Evolutionary conservation across 1,140 invertebrate species (phyloP).

Genomic region (Drosophila bifasciata): DNA sequence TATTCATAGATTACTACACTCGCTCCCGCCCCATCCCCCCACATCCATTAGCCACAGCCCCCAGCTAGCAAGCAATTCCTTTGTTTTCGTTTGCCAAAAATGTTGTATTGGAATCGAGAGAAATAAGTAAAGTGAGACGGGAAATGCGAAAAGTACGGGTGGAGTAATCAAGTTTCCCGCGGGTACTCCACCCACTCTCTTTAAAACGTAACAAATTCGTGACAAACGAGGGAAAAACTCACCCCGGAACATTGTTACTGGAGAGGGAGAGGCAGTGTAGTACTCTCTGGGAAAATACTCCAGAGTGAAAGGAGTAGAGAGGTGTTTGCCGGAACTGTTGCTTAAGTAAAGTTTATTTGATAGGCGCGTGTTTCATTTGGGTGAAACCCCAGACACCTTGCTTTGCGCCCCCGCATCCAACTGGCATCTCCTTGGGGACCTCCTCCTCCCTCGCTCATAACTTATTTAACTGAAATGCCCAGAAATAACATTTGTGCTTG

Average conservation of each 20-base stretch:
- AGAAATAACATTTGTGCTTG: slow-evolving; percentile 55
- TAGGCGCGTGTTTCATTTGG: slow-evolving; percentile 65
- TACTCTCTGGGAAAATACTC: neutral
- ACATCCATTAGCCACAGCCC: too few species aligned
- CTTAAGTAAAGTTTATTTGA: slow-evolving; percentile 69
- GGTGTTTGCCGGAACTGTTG: neutral
- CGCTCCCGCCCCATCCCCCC: too few species aligned
- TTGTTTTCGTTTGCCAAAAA: slow-evolving; percentile 9
- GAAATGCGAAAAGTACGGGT: too few species aligned
- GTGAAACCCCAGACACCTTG: slow-evolving; percentile 48
- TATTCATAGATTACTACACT: slow-evolving; percentile 40
- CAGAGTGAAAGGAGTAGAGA: slow-evolving; percentile 4
- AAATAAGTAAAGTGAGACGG: too few species aligned
- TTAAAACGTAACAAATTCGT: slow-evolving; percentile 28
- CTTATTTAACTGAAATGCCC: slow-evolving; percentile 59
- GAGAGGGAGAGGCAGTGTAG: too few species aligned
- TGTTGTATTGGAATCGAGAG: neutral
- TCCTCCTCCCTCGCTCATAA: slow-evolving; percentile 45
- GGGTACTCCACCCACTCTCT: too few species aligned
- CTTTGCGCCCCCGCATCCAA: neutral
- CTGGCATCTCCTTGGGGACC: neutral
- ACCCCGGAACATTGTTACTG: neutral
- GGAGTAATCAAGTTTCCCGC: too few species aligned
- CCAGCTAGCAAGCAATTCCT: neutral
- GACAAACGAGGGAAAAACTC: slow-evolving; percentile 3